Evolutionary conservation across 2,888 invertebrate genomes (phyloP), one percentile per base, ranked within the genome.

Genomic region (Machimus atricapillus): DNA sequence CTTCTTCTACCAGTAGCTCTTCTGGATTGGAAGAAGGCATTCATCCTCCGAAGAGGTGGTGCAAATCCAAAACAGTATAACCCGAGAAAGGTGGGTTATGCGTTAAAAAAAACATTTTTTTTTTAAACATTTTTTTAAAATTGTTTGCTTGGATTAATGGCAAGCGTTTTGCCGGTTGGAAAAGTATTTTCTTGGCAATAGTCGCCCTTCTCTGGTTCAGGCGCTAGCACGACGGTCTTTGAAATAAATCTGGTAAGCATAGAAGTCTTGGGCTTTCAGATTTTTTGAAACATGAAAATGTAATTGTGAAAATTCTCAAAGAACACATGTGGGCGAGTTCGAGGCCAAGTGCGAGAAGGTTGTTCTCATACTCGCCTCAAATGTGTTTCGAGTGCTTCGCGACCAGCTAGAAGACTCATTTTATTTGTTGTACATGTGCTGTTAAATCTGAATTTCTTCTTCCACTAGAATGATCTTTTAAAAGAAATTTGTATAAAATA

Each of bases 271-370:
- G 31, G 52, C 77, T 87, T 86, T 86, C 82, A 83, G 66, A 78
- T 83, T 86, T 87, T 87, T 86, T 77, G 87, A 87, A 87, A 87
- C 87, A 87, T 87, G 82, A 87, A 87, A 87, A 87, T 87, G 86
- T 87, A 87, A 87, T 87, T 87, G 87, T 87, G 87, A 43, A 87
- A 86, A 66, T 76, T 82, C 83, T 87, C 58, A 83, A 86, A 81
- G 82, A 56, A 87, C 76, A 83, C 58, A 37, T 76, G 34, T 66
- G 66, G 14, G 27, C 23, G 66, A 66, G 27, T 66, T 66, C 66
- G 66, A 66, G 66, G 23, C 66, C 66, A 66, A 66, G 66, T 66
- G 19, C 66, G 66, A 7, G 27, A 12, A 27, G 23, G 8, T n/a
- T 66, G 52, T 19, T 52, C 52, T 16, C n/a, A 16, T 66, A 8